A percentile compares a stretch with the other conserved stretches of the same genome.
Conservation (phyloP, 1,140 invertebrate genomes). For the Elymnias hypermnestra region DNA sequence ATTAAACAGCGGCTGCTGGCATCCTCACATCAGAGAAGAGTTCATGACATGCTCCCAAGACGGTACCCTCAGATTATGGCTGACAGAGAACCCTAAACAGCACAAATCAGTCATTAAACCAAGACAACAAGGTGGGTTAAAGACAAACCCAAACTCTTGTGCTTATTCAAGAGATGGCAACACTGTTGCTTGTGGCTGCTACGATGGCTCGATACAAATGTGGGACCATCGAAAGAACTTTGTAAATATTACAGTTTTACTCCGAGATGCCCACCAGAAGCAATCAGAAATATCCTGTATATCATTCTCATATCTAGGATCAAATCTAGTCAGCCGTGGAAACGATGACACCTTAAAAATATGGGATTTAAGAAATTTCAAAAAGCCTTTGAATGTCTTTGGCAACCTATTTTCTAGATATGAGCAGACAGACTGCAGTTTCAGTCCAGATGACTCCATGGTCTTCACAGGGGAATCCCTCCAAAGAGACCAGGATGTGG, state of each 20-base stretch:
- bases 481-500: constrained; percentile 81
- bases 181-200: constrained; percentile 92
- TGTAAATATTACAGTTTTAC: constrained; percentile 86
- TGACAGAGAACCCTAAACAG: constrained; percentile 84
- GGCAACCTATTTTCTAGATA: constrained; percentile 89
- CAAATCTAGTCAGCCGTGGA: constrained; percentile 86
- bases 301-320: constrained; percentile 92
- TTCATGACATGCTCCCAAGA: too few relatives aligned
- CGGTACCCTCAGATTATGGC: constrained; percentile 95
- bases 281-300: constrained; percentile 90
- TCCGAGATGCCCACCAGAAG: constrained; percentile 89
- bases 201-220: constrained; percentile 97
- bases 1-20: constrained; percentile 94
- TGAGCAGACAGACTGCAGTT: constrained; percentile 93
- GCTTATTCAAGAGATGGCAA: constrained; percentile 92
- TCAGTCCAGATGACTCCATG: constrained; percentile 95
- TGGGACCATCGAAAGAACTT: constrained; percentile 95
- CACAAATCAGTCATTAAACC: constrained; percentile 94
- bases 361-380: constrained; percentile 94
- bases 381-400: constrained; percentile 84
- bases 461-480: constrained; percentile 93
- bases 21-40: constrained; percentile 93
- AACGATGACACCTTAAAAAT: constrained; percentile 97
- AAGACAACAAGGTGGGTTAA: constrained; percentile 90
- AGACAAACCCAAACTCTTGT: constrained; percentile 91